A percentile compares a stretch with the other conserved stretches of the same genome.
These are phyloP conservation scores for Aquatica leii DNA, from an alignment of 2,888 invertebrate genomes.

Conservation along the genomic window DNA sequence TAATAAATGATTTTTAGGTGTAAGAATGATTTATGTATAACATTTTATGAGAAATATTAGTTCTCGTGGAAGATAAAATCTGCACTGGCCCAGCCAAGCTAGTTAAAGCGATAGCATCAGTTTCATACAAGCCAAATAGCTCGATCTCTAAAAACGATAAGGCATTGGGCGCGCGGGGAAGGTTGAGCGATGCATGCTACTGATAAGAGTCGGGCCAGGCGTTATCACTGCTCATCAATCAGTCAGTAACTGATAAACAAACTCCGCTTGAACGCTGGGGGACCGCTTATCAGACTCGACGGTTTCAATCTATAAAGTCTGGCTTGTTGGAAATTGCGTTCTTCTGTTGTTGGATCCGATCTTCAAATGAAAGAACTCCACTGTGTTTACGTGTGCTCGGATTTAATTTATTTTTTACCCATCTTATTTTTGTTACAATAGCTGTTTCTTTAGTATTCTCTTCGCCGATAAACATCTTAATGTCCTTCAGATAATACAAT, in stretches of 20 bases:
- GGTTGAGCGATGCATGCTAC: constrained; percentile 56
- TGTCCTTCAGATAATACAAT: constrained; percentile 30
- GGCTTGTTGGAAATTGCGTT: constrained; percentile 44
- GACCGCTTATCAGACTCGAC: constrained; percentile 65
- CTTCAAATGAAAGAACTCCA: constrained; percentile 42
- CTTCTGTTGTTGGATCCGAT: constrained; percentile 40
- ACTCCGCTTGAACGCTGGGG: constrained; percentile 59
- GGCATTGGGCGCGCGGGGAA: constrained; percentile 44
- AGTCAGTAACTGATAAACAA: constrained; percentile 61
- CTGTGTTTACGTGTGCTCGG: constrained; percentile 40
- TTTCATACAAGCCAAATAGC: constrained; percentile 61
- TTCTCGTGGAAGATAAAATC: constrained; percentile 61
- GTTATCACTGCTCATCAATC: constrained; percentile 62
- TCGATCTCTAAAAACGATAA: constrained; percentile 59
- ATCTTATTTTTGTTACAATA: constrained; percentile 39
- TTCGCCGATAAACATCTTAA: constrained; percentile 31
- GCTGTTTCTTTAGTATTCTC: constrained; percentile 34
- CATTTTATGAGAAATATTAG: constrained; percentile 53
- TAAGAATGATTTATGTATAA: constrained; percentile 57
- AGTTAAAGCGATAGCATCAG: constrained; percentile 66
- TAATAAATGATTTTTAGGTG: constrained; percentile 44
- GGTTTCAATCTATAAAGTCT: constrained; percentile 63
- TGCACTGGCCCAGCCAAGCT: constrained; percentile 64
- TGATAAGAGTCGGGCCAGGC: constrained; percentile 59
- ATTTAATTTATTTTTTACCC: constrained; percentile 39